phyloP scores from a whole-genome alignment of 2,797 vertebrate genomes.

The Pangasius sanitwongsei region DNA sequence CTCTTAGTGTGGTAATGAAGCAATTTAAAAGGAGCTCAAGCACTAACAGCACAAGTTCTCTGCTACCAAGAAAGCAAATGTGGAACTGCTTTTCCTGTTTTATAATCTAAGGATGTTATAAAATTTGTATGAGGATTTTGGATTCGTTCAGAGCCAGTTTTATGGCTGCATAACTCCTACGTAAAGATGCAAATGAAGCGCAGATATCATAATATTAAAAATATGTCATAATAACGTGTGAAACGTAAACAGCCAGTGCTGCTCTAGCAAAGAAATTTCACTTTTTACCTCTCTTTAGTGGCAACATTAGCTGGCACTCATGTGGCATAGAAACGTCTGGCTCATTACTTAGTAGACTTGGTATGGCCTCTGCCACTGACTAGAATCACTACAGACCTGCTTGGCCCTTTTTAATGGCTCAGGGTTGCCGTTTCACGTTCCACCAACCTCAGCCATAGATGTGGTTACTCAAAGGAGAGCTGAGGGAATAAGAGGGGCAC shows the following conservation, averaged over 20 bases:
- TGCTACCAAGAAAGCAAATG: slow-evolving; percentile 55
- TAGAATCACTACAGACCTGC: slow-evolving; percentile 54
- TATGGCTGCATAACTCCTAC: slow-evolving; percentile 55
- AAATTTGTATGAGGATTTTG: slow-evolving; percentile 63
- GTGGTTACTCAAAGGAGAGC: slow-evolving; percentile 72
- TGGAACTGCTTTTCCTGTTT: slow-evolving; percentile 53
- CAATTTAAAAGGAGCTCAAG: slow-evolving; percentile 68
- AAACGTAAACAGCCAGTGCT: slow-evolving; percentile 30
- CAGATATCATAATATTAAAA: slow-evolving; percentile 40
- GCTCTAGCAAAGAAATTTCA: slow-evolving; percentile 19
- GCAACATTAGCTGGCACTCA: slow-evolving; percentile 60
- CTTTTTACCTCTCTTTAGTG: slow-evolving; percentile 46
- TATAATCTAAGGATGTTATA: slow-evolving; percentile 64
- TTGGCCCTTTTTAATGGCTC: slow-evolving; percentile 63
- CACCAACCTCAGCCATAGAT: slow-evolving; percentile 67
- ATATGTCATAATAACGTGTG: slow-evolving; percentile 59
- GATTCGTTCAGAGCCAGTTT: slow-evolving; percentile 58
- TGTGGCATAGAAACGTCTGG: slow-evolving; percentile 52
- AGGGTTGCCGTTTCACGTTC: slow-evolving; percentile 60
- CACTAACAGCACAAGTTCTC: slow-evolving; percentile 59
- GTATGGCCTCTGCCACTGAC: slow-evolving; percentile 54
- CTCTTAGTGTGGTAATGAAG: slow-evolving; percentile 71
- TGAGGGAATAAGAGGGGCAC: slow-evolving; percentile 59
- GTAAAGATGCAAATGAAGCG: slow-evolving; percentile 57
- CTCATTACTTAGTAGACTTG: slow-evolving; percentile 58